Percentiles rank a stretch among this genome's conserved stretches.
Evolutionary conservation across 2,888 invertebrate genomes (phyloP).

Genomic region (Syritta pipiens): DNA sequence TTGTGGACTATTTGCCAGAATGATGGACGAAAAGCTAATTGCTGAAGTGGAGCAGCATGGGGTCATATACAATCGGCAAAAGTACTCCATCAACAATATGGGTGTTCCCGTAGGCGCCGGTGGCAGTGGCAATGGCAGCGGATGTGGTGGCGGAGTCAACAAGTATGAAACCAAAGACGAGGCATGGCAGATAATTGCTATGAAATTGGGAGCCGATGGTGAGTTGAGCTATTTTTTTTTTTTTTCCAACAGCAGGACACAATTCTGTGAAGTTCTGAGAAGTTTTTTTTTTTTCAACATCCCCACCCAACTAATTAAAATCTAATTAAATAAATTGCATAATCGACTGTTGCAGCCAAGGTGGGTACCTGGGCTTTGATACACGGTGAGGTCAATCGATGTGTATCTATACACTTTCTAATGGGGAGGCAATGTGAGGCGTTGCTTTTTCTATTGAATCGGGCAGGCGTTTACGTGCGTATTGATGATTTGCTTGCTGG

Average conservation of each 20-base stretch:
- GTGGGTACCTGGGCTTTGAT: neutral
- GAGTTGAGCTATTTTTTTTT: slow-evolving; percentile 63
- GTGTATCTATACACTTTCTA: neutral
- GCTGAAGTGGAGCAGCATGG: slow-evolving; percentile 79
- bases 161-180: slow-evolving; percentile 79
- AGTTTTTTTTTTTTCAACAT: too few species aligned
- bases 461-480: neutral
- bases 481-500: neutral
- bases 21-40: slow-evolving; percentile 79
- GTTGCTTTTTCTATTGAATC: neutral
- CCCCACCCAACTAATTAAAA: slow-evolving; percentile 32
- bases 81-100: slow-evolving; percentile 77
- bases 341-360: neutral
- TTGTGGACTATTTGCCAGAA: too few species aligned
- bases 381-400: neutral
- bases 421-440: neutral
- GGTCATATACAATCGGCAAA: slow-evolving; percentile 79
- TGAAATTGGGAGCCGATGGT: slow-evolving; percentile 78
- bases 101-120: slow-evolving; percentile 59
- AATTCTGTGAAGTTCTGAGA: too few species aligned
- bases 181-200: slow-evolving; percentile 78
- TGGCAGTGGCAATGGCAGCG: slow-evolving; percentile 42
- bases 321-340: slow-evolving; percentile 30
- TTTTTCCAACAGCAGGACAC: neutral
- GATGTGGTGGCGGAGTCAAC: slow-evolving; percentile 71